phyloP scores from a whole-genome alignment of 2,888 invertebrate species.

The Sabatieria punctata region DNA sequence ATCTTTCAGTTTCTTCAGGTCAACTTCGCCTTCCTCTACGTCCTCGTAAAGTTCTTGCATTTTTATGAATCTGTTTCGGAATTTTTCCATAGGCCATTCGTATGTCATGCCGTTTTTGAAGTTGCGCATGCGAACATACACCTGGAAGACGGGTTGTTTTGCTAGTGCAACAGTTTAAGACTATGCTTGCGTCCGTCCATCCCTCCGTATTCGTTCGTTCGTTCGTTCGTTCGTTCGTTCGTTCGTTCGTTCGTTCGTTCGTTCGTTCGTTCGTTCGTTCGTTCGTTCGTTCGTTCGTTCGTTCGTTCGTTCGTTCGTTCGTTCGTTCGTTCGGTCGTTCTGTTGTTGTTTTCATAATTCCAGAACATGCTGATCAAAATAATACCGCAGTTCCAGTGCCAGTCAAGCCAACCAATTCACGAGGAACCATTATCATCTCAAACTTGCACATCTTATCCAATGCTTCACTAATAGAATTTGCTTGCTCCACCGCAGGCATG shows the following conservation, averaged over 20 bases:
- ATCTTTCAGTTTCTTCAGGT: constrained; percentile 18
- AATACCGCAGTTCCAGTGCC: too few relatives aligned
- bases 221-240: too few relatives aligned
- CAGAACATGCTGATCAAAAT: too few relatives aligned
- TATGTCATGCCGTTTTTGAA: constrained; percentile 37
- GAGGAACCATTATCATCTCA: constrained; percentile 37
- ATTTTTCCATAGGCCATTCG: constrained; percentile 38
- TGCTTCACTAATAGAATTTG: constrained; percentile 39
- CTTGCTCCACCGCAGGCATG: constrained; percentile 38
- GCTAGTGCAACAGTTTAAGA: too few relatives aligned
- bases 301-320: too few relatives aligned
- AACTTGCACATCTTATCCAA: constrained; percentile 38
- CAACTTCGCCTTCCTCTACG: constrained; percentile 36
- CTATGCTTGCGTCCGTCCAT: too few relatives aligned
- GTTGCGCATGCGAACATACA: constrained; percentile 35
- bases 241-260: too few relatives aligned
- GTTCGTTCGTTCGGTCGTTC: too few relatives aligned
- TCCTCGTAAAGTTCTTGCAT: constrained; percentile 41
- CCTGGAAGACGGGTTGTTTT: constrained; percentile 13
- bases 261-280: too few relatives aligned
- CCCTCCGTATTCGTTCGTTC: too few relatives aligned
- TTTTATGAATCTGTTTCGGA: constrained; percentile 36
- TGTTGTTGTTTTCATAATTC: too few relatives aligned
- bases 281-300: too few relatives aligned
- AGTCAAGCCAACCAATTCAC: constrained; percentile 37